Base-by-base conservation (phyloP, 1,140 invertebrate genomes). In the Brachionus paranguensis region DNA sequence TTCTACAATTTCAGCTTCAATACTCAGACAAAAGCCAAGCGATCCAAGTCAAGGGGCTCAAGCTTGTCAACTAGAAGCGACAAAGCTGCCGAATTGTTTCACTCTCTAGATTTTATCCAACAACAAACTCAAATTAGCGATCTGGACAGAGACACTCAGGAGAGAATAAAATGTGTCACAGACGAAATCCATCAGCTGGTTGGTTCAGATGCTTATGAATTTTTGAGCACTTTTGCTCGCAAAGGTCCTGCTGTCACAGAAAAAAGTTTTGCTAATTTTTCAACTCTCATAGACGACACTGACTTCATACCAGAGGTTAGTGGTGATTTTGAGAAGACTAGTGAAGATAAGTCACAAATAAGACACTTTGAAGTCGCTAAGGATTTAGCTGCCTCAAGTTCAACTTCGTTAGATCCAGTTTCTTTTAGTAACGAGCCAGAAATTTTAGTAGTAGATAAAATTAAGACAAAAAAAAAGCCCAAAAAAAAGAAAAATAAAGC, bases 131-230 rank as follows among this genome's bases (percentile, higher is more conserved):
- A 11, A 76, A 27, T 76, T 2, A 8, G 20, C 20, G 5, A 50
- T 14, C 33, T 50, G 4, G 45, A 76, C 12, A 27, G 20, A n/a
- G 72, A 76, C 1, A 50, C 45, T 50, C 41, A 33, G 12, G 20
- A 76, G 2, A 47, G 45, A 27, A 14, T 50, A 20, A 50, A 50
- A 20, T 50, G 47, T 50, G 17, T 76, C 12, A 50, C 41, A 14
- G 47, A 76, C 5, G 72, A 76, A 27, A 76, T 76, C 12, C 5
- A 76, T 27, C 43, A 76, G 14, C 45, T 76, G 2, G 43, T 76
- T 24, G 72, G 72, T 27, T 76, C 72, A 10, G 72, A 76, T 50
- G 72, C 72, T 50, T 76, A 76, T 76, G 45, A 76, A 50, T 76
- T 37, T 76, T 76, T 76, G 20, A 50, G 20, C 12, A 7, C 20